phyloP scores from a whole-genome alignment of 1,140 invertebrate species.

The Papilio aristodemus region DNA sequence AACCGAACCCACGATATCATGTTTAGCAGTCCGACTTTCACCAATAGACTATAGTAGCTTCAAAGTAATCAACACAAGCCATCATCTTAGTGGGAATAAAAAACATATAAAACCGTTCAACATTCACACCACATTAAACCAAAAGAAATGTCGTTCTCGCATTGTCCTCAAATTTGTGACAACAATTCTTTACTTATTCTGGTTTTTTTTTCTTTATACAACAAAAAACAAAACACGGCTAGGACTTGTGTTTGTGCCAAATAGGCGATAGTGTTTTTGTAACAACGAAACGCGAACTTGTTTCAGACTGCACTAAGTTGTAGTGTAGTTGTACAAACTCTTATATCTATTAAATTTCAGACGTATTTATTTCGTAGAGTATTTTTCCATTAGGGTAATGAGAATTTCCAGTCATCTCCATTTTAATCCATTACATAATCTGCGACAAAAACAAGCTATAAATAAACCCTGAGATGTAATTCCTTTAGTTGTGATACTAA shows the following conservation, averaged over 20 bases:
- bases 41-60: background rate
- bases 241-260: constrained; percentile 28
- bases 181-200: constrained; percentile 11
- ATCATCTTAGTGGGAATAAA: background rate
- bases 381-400: too few species aligned
- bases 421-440: too few species aligned
- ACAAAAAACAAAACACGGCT: constrained; percentile 5
- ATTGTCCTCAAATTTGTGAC: background rate
- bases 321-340: background rate
- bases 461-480: too few species aligned
- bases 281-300: background rate
- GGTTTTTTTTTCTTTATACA: background rate
- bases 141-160: background rate
- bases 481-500: too few species aligned
- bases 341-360: too few species aligned
- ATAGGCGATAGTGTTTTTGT: constrained; percentile 22
- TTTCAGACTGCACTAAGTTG: background rate
- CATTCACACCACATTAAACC: background rate
- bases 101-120: background rate
- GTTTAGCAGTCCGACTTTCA: too few species aligned
- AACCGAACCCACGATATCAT: too few species aligned
- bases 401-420: too few species aligned
- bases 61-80: background rate
- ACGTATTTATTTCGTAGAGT: too few species aligned
- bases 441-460: too few species aligned